Percentiles rank a stretch among this genome's conserved stretches.
Evolutionary conservation across 2,888 invertebrate species (phyloP).

Genomic region (Nephrotoma flavescens): DNA sequence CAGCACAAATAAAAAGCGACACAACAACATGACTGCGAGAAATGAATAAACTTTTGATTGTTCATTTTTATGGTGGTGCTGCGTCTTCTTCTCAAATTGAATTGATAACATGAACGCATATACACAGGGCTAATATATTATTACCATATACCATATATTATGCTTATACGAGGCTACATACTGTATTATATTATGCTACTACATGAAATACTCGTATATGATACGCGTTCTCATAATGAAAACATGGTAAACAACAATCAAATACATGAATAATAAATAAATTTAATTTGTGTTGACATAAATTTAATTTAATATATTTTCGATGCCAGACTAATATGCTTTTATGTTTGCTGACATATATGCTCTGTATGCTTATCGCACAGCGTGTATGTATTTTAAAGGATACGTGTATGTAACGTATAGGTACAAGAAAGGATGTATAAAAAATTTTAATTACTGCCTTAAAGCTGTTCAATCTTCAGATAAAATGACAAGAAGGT

Average conservation of each 20-base stretch:
- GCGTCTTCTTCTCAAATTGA: not conserved
- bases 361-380: no score
- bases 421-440: not conserved
- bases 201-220: not conserved
- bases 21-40: not conserved
- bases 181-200: no score
- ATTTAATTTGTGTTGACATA: not conserved
- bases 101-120: not conserved
- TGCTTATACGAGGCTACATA: not conserved
- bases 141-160: no score
- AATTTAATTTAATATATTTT: not conserved
- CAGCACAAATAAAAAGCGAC: not conserved
- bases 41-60: not conserved
- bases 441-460: not conserved
- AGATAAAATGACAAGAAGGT: no score
- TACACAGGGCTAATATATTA: no score
- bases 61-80: not conserved
- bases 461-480: not conserved
- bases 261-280: not conserved
- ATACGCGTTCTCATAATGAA: no score
- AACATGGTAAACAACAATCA: not conserved
- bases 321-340: not conserved
- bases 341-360: not conserved
- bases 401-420: not conserved
- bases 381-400: not conserved